Evolutionary conservation across 2,113 vertebrate genomes (phyloP), one percentile per base, ranked within the genome.

Genomic region (Piprites chloris): DNA sequence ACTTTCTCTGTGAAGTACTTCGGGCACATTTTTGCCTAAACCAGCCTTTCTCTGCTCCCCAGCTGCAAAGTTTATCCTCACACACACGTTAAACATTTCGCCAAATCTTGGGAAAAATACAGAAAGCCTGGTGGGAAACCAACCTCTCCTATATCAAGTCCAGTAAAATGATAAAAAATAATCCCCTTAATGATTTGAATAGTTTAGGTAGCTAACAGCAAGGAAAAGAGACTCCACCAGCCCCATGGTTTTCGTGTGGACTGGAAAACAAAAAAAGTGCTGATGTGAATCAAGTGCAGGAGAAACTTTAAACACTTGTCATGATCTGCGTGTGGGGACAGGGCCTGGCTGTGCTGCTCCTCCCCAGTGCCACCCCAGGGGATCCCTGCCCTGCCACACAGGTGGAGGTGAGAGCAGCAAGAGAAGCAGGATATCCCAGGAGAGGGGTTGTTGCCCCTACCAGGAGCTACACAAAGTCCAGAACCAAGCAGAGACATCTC

Each of bases 391-490:
- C 28, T 55, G 53, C 16, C 52, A 30, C 28, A 32, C 7, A 8
- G 30, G 52, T 6, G 10, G 5, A 35, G 33, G 67, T 2, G 37
- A 41, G 21, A 33, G 35, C 11, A 59, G 7, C 6, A n/a, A 27
- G 53, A 21, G 30, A 41, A 78, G 41, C 27, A 16, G 65, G 5
- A 6, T 5, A 1, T 2, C 2, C 3, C 41, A n/a, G 33, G 12
- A 18, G 37, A 19, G 11, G 71, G 11, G 18, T 21, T 37, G 27
- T 26, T 7, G 1, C 6, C n/a, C 14, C 15, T 11, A 0, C 0
- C 0, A 14, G 27, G 1, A n/a, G 33, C 24, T 7, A 2, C 26
- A 2, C 26, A 0, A 44, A 35, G 26, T 2, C 4, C 39, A 7
- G 53, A 49, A 18, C 26, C 5, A 21, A 73, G 63, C 78, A 9